Conservation (phyloP, 2,113 vertebrate genomes). For the Shinisaurus crocodilurus region DNA sequence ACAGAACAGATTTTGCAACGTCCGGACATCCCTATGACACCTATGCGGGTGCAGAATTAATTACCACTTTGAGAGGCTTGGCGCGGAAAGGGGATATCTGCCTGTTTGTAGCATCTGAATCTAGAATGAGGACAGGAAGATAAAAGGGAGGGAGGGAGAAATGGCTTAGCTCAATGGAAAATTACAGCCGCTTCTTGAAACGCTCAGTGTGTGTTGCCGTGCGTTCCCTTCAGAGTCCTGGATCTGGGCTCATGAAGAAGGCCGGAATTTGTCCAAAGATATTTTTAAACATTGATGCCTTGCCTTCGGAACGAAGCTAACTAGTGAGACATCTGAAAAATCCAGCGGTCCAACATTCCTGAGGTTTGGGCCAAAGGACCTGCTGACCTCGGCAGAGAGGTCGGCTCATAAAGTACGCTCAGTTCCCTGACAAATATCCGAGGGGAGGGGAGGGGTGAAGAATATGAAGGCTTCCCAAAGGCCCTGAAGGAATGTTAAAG, state of each 20-base stretch:
- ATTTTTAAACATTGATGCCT: neutral
- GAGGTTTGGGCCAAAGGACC: constrained; percentile 49
- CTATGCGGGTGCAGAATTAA: neutral
- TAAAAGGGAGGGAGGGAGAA: neutral
- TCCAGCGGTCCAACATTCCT: constrained; percentile 62
- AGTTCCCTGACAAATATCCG: constrained; percentile 59
- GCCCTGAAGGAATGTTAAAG: neutral
- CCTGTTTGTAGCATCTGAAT: neutral
- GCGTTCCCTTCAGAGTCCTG: neutral
- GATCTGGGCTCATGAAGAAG: neutral
- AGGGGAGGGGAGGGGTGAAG: neutral
- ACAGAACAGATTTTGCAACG: too few relatives aligned
- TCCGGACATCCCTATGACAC: neutral
- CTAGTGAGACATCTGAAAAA: neutral
- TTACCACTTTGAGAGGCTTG: neutral
- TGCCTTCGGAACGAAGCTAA: neutral
- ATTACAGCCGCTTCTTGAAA: neutral
- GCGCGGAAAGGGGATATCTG: neutral
- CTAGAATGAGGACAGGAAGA: neutral
- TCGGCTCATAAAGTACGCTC: constrained; percentile 45
- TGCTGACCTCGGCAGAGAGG: constrained; percentile 57
- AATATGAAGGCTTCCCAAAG: constrained; percentile 7
- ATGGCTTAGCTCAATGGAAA: neutral
- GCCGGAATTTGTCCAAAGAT: constrained; percentile 60
- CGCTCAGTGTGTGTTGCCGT: neutral